Conservation (phyloP, 1,140 invertebrate genomes). For the Drosophila persimilis region DNA sequence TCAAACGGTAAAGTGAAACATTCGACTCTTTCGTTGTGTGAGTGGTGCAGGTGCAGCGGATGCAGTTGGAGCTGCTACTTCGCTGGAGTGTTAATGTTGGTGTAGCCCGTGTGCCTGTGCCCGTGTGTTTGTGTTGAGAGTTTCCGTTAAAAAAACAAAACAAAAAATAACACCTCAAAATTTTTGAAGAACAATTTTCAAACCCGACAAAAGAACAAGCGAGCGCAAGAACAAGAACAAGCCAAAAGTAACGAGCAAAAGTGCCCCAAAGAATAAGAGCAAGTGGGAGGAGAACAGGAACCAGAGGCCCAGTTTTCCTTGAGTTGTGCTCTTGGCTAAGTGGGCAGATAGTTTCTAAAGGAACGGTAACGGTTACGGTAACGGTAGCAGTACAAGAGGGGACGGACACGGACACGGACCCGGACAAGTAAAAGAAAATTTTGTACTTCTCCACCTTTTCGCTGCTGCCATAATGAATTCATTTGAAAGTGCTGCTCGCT, state of each 20-base stretch:
- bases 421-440: constrained; percentile 64
- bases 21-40: constrained; percentile 18
- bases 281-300: constrained; percentile 45
- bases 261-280: constrained; percentile 45
- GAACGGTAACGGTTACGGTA: constrained; percentile 12
- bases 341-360: constrained; percentile 54
- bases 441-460: constrained; percentile 49
- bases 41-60: not conserved
- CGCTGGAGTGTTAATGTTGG: too few species aligned
- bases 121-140: constrained; percentile 48
- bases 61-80: too few species aligned
- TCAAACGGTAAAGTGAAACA: constrained; percentile 68
- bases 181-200: constrained; percentile 69
- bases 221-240: constrained; percentile 59
- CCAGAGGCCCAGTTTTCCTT: constrained; percentile 40
- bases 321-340: constrained; percentile 23
- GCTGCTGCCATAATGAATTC: constrained; percentile 67
- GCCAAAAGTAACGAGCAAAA: constrained; percentile 64
- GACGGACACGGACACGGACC: too few species aligned
- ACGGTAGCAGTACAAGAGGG: not conserved
- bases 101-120: constrained; percentile 37
- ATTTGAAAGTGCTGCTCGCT: constrained; percentile 52
- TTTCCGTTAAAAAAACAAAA: constrained; percentile 63
- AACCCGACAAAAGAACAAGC: constrained; percentile 67
- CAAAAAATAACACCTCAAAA: constrained; percentile 54